phyloP scores from a whole-genome alignment of 2,113 vertebrate species.

The Antennarius striatus region DNA sequence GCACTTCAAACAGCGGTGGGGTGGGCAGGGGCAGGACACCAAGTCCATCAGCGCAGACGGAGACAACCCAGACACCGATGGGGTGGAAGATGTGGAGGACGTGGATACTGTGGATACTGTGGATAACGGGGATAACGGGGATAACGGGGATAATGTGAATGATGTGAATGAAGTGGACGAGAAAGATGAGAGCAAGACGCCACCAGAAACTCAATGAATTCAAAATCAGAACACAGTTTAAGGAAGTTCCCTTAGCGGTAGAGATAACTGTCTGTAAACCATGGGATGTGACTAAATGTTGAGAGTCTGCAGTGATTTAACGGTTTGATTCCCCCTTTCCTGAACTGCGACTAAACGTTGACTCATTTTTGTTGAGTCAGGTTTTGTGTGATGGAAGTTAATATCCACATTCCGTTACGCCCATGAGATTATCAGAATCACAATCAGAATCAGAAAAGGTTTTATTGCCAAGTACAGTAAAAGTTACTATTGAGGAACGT shows the following conservation, averaged over 20 bases:
- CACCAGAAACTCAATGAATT: slow-evolving; percentile 30
- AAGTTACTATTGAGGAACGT: too few relatives aligned
- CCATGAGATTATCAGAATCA: too few relatives aligned
- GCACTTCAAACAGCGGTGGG: slow-evolving; percentile 48
- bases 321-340: not conserved
- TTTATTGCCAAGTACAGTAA: too few relatives aligned
- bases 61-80: slow-evolving; percentile 16
- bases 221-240: not conserved
- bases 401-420: too few relatives aligned
- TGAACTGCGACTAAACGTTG: slow-evolving; percentile 11
- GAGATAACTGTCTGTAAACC: not conserved
- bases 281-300: not conserved
- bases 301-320: not conserved
- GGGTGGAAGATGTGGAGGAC: slow-evolving; percentile 22
- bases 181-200: slow-evolving; percentile 39
- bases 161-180: slow-evolving; percentile 20
- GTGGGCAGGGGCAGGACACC: not conserved
- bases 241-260: not conserved
- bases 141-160: too few relatives aligned
- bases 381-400: not conserved
- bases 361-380: slow-evolving; percentile 51
- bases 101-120: too few relatives aligned
- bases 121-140: too few relatives aligned
- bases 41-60: not conserved
- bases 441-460: too few relatives aligned